phyloP scores from a whole-genome alignment of 2,113 vertebrate species.

The Perognathus longimembris region DNA sequence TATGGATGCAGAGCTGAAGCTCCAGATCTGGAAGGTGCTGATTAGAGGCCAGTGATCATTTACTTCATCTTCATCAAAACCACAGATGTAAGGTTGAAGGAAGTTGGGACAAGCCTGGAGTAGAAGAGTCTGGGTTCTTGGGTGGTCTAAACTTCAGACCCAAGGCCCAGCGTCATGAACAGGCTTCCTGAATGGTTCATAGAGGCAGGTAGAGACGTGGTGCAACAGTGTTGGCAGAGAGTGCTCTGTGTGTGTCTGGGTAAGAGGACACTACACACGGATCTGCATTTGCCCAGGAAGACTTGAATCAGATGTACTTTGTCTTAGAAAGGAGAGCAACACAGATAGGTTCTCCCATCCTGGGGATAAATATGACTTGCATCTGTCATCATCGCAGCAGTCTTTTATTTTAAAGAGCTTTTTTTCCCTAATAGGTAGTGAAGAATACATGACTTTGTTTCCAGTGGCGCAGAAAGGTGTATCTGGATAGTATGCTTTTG shows the following conservation, averaged over 20 bases:
- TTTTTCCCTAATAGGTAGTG: not conserved
- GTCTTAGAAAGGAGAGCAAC: not conserved
- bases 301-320: not conserved
- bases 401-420: not conserved
- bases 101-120: not conserved
- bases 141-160: not conserved
- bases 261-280: not conserved
- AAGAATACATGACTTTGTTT: too few relatives aligned
- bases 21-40: conserved; percentile 13
- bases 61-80: not conserved
- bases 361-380: not conserved
- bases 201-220: not conserved
- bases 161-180: not conserved
- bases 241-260: not conserved
- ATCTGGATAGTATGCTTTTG: not conserved
- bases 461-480: not conserved
- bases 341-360: not conserved
- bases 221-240: not conserved
- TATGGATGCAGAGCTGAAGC: not conserved
- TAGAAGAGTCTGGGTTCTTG: not conserved
- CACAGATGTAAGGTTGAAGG: not conserved
- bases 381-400: not conserved
- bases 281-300: not conserved
- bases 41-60: not conserved
- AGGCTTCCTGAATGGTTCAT: not conserved